These are phyloP conservation scores for Mythimna impura DNA, from an alignment of 2,888 invertebrate genomes.

Conservation along the genomic window DNA sequence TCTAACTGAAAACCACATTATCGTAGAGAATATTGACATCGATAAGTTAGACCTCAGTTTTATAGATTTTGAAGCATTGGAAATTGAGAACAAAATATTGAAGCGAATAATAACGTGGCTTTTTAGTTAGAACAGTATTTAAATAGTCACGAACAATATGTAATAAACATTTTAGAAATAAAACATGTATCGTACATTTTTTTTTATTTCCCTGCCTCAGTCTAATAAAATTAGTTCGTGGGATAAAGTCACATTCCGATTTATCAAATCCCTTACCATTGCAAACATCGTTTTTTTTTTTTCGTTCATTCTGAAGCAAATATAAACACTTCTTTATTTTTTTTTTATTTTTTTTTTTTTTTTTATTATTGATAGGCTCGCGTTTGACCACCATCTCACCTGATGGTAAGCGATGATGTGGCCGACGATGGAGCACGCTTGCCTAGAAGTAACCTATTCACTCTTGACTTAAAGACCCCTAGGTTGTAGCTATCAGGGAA, in stretches of 20 bases:
- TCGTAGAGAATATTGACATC: constrained; percentile 71
- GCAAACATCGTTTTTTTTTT: too few relatives aligned
- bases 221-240: not conserved
- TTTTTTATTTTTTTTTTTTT: too few relatives aligned
- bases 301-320: too few relatives aligned
- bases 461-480: too few relatives aligned
- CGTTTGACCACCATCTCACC: too few relatives aligned
- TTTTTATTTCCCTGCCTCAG: not conserved
- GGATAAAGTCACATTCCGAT: not conserved
- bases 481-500: too few relatives aligned
- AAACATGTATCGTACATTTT: constrained; percentile 7
- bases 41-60: constrained; percentile 69
- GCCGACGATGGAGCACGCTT: too few relatives aligned
- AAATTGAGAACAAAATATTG: constrained; percentile 69
- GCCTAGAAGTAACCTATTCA: too few relatives aligned
- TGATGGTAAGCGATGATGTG: too few relatives aligned
- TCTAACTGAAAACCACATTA: constrained; percentile 67
- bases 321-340: too few relatives aligned
- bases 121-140: constrained; percentile 58
- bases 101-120: constrained; percentile 69
- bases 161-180: constrained; percentile 9
- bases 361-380: too few relatives aligned
- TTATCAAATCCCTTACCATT: not conserved
- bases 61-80: constrained; percentile 70
- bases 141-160: not conserved